phyloP scores from a whole-genome alignment of 1,140 invertebrate species.

The Colletes latitarsis region DNA sequence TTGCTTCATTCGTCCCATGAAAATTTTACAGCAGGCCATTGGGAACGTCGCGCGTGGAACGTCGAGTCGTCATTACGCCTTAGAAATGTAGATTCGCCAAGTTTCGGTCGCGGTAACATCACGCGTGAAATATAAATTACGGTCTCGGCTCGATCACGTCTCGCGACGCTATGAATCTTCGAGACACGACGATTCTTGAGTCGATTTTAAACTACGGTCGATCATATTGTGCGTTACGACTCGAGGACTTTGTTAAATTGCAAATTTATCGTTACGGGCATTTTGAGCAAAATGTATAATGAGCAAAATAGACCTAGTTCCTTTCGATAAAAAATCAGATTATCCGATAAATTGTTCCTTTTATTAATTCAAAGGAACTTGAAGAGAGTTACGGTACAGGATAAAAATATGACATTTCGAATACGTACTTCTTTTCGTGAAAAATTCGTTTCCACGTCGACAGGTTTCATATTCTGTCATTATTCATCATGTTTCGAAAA shows the following conservation, averaged over 20 bases:
- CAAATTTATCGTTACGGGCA: too few species aligned
- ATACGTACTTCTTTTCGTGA: background rate
- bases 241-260: too few species aligned
- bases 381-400: too few species aligned
- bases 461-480: background rate
- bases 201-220: background rate
- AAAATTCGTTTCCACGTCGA: background rate
- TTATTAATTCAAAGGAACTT: too few species aligned
- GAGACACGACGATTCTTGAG: too few species aligned
- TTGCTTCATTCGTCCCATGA: conserved; percentile 40
- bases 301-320: too few species aligned
- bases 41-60: conserved; percentile 3
- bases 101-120: conserved; percentile 20
- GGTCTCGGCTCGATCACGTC: background rate
- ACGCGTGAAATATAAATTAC: conserved; percentile 27
- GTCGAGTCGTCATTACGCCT: conserved; percentile 2
- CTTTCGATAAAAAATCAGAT: too few species aligned
- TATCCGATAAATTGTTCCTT: too few species aligned
- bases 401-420: background rate
- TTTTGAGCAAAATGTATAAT: too few species aligned
- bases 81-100: conserved; percentile 40
- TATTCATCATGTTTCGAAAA: too few species aligned
- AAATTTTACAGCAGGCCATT: conserved; percentile 49
- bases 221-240: background rate
- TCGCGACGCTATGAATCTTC: background rate